Evolutionary conservation across 2,113 vertebrate species (phyloP).

Genomic region (Setophaga petechia): DNA sequence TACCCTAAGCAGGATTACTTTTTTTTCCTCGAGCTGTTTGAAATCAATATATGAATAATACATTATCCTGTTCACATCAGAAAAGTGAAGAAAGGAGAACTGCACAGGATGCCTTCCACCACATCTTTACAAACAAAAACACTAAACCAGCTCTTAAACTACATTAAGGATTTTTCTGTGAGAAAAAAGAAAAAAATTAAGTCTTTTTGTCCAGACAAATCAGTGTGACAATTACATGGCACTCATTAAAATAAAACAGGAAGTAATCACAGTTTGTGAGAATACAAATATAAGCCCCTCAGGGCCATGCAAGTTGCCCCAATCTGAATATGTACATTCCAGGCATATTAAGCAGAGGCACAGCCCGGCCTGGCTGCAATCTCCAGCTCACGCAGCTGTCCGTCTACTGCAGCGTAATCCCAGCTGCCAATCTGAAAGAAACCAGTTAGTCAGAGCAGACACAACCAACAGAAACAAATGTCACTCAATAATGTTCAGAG

Average conservation of each 20-base stretch:
- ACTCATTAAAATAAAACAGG: slow-evolving; percentile 72
- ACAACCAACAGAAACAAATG: slow-evolving; percentile 88
- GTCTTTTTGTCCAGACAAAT: slow-evolving; percentile 2
- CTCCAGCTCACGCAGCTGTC: slow-evolving; percentile 73
- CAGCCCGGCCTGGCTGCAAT: slow-evolving; percentile 44
- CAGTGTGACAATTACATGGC: slow-evolving; percentile 26
- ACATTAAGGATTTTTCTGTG: not conserved
- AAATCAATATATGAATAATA: not conserved
- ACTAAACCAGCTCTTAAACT: not conserved
- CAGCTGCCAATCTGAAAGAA: slow-evolving; percentile 88
- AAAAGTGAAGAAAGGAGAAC: not conserved
- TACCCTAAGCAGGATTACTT: not conserved
- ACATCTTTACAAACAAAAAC: not conserved
- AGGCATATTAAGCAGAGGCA: slow-evolving; percentile 72
- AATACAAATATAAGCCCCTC: slow-evolving; percentile 70
- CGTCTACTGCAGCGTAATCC: slow-evolving; percentile 77
- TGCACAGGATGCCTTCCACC: not conserved
- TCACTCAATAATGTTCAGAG: slow-evolving; percentile 86
- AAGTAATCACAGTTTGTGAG: slow-evolving; percentile 81
- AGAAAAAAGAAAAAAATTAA: slow-evolving; percentile 7
- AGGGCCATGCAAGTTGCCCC: slow-evolving; percentile 61
- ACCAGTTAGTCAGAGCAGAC: slow-evolving; percentile 88
- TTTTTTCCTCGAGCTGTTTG: not conserved
- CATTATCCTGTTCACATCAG: not conserved
- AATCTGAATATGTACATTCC: slow-evolving; percentile 79